A percentile compares a stretch with the other conserved stretches of the same genome.
Evolutionary conservation across 1,140 invertebrate genomes (phyloP).

Genomic region (Eumaeus atala): DNA sequence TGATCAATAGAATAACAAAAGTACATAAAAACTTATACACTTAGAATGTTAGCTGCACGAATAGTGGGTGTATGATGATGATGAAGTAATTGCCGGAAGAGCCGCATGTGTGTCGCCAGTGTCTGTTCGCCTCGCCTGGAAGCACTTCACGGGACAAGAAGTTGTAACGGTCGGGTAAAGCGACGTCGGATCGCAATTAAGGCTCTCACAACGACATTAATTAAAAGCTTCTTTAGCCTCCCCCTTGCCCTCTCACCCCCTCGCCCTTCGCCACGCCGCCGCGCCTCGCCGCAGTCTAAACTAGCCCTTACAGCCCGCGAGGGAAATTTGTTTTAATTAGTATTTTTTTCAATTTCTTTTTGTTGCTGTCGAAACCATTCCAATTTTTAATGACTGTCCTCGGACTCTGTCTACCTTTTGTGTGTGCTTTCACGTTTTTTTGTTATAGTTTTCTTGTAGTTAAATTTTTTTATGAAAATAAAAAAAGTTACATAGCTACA

Average conservation of each 20-base stretch:
- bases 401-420: conserved; percentile 17
- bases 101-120: too few relatives aligned
- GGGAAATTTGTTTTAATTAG: conserved; percentile 49
- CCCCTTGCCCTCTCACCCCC: conserved; percentile 3
- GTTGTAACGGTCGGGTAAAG: conserved; percentile 2
- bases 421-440: background rate
- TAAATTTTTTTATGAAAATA: conserved; percentile 13
- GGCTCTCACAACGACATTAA: conserved; percentile 43
- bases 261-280: conserved; percentile 16
- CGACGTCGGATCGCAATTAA: conserved; percentile 39
- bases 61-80: too few relatives aligned
- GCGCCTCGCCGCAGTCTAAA: conserved; percentile 28
- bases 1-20: too few relatives aligned
- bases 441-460: conserved; percentile 16
- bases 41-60: too few relatives aligned
- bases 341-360: conserved; percentile 30
- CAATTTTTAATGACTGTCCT: conserved; percentile 31
- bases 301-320: conserved; percentile 39
- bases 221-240: conserved; percentile 43
- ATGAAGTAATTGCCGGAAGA: too few relatives aligned
- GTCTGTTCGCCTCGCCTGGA: background rate
- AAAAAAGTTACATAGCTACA: too few relatives aligned
- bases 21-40: too few relatives aligned
- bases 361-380: conserved; percentile 24
- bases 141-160: conserved; percentile 2